These are phyloP conservation scores for Urocolius indicus DNA, from an alignment of 2,113 vertebrate genomes.

Conservation along the genomic window DNA sequence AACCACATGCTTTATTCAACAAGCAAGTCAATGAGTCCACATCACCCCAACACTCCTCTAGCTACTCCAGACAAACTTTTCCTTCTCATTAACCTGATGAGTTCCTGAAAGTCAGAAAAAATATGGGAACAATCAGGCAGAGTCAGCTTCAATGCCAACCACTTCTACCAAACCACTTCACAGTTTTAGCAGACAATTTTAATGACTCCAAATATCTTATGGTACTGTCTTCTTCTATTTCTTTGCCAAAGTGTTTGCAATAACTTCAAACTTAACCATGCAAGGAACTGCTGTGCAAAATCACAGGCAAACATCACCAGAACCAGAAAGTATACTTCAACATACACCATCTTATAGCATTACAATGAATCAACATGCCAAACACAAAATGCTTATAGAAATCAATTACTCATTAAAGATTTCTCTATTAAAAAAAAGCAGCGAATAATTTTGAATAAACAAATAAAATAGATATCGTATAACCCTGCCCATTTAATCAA, in stretches of 20 bases:
- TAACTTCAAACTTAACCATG: not conserved
- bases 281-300: not conserved
- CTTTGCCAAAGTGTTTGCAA: not conserved
- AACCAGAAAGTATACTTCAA: not conserved
- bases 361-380: not conserved
- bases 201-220: not conserved
- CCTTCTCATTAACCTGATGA: not conserved
- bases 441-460: not conserved
- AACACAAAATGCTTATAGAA: not conserved
- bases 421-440: not conserved
- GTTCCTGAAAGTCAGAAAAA: not conserved
- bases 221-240: not conserved
- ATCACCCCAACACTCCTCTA: not conserved
- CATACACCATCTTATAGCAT: not conserved
- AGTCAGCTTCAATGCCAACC: not conserved
- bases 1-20: not conserved
- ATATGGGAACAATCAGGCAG: not conserved
- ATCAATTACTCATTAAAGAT: not conserved
- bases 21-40: not conserved
- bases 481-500: not conserved
- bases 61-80: not conserved
- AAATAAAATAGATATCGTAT: not conserved
- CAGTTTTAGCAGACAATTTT: not conserved
- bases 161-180: not conserved
- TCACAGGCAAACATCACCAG: not conserved